phyloP scores from a whole-genome alignment of 2,888 invertebrate genomes.

The Drosophila parthenogenetica region DNA sequence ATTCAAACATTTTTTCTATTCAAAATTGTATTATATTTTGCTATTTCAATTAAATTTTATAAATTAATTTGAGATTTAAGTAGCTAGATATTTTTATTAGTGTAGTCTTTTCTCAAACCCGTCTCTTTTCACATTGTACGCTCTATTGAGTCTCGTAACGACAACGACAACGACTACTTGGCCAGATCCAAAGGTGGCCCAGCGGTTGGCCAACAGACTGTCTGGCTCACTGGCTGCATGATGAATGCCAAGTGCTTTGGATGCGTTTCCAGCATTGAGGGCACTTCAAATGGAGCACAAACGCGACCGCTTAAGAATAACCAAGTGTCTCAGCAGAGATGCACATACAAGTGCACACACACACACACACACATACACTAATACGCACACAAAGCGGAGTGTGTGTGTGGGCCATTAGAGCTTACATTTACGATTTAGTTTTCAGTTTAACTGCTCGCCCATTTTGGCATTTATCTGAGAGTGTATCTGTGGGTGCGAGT shows the following conservation, averaged over 20 bases:
- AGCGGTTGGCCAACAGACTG: slow-evolving; percentile 23
- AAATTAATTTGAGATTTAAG: too few relatives aligned
- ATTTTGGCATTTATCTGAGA: slow-evolving; percentile 21
- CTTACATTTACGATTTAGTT: slow-evolving; percentile 71
- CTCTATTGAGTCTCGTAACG: slow-evolving; percentile 19
- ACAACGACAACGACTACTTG: slow-evolving; percentile 20
- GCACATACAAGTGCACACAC: slow-evolving; percentile 6
- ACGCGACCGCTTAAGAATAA: slow-evolving; percentile 79
- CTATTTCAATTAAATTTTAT: too few relatives aligned
- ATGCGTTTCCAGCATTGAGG: slow-evolving; percentile 51
- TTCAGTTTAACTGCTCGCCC: slow-evolving; percentile 43
- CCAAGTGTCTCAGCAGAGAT: slow-evolving; percentile 51
- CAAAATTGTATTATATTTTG: too few relatives aligned
- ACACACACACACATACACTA: slow-evolving; percentile 4
- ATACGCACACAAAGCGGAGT: not conserved
- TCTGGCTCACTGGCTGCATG: slow-evolving; percentile 41
- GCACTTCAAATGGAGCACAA: slow-evolving; percentile 79
- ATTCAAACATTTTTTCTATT: too few relatives aligned
- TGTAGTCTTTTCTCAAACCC: not conserved
- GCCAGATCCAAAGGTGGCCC: slow-evolving; percentile 46
- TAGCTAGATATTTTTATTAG: not conserved
- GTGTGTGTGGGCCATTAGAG: slow-evolving; percentile 52
- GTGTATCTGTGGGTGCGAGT: slow-evolving; percentile 8
- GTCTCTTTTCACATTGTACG: not conserved
- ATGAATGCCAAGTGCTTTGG: slow-evolving; percentile 65